phyloP scores from a whole-genome alignment of 2,113 vertebrate genomes.

The Capreolus pygargus region DNA sequence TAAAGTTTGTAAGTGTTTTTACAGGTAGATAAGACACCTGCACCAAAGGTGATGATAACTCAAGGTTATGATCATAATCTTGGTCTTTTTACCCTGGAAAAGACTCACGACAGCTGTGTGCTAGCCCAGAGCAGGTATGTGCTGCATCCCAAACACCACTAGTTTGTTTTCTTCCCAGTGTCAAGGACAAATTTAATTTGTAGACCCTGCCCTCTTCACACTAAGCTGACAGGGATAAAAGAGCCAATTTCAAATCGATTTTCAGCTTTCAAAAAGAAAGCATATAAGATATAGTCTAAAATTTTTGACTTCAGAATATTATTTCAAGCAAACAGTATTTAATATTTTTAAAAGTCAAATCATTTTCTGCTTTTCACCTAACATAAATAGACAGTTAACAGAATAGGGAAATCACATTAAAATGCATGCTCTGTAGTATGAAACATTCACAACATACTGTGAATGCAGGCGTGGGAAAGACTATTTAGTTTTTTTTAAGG shows the following conservation, averaged over 20 bases:
- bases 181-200: conserved; percentile 70
- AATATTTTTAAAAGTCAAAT: neutral
- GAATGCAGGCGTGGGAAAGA: neutral
- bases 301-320: conserved; percentile 8
- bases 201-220: neutral
- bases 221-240: conserved; percentile 47
- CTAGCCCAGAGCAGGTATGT: neutral
- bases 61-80: conserved; percentile 68
- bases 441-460: neutral
- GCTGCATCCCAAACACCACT: conserved; percentile 58
- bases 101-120: conserved; percentile 56
- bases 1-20: conserved; percentile 8
- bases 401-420: conserved; percentile 8
- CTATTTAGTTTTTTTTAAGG: neutral
- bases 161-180: neutral
- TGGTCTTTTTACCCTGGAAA: neutral
- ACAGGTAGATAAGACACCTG: conserved; percentile 21
- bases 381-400: neutral
- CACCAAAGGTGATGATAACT: conserved; percentile 53
- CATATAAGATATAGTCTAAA: neutral
- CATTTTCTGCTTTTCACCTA: neutral
- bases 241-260: conserved; percentile 33
- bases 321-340: neutral
- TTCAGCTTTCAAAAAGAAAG: conserved; percentile 40
- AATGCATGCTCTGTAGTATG: neutral